Conservation (phyloP, 1,140 invertebrate genomes). For the Apis laboriosa region DNA sequence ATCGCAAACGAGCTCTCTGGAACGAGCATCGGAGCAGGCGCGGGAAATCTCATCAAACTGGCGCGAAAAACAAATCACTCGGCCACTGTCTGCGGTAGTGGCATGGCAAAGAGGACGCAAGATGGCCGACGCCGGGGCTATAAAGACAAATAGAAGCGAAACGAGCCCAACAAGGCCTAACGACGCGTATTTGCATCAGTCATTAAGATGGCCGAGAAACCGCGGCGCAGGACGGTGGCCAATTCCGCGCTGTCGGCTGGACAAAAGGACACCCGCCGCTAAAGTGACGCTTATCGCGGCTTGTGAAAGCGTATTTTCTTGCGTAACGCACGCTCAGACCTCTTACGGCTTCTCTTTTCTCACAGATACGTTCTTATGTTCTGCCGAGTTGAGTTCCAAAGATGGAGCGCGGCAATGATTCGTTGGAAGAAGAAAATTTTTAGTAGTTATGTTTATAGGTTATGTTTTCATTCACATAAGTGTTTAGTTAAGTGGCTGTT, state of each 20-base stretch:
- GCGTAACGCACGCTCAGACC: conserved; percentile 30
- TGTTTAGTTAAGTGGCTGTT: no score
- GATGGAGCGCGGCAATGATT: no score
- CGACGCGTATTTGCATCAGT: conserved; percentile 70
- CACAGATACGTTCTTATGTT: background rate
- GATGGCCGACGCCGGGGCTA: conserved; percentile 54
- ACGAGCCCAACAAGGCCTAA: conserved; percentile 73
- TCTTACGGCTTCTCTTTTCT: background rate
- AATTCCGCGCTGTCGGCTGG: conserved; percentile 21
- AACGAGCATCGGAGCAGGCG: background rate
- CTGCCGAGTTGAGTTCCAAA: no score
- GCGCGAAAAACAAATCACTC: conserved; percentile 11
- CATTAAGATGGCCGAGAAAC: conserved; percentile 66
- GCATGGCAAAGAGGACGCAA: conserved; percentile 43
- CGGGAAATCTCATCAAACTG: conserved; percentile 11
- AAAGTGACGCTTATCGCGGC: conserved; percentile 54
- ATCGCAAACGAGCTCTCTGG: background rate
- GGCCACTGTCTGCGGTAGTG: background rate
- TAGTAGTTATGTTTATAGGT: no score
- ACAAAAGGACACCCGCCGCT: conserved; percentile 44
- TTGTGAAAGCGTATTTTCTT: conserved; percentile 43
- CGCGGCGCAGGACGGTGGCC: conserved; percentile 13
- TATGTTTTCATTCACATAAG: no score
- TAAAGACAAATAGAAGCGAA: conserved; percentile 71
- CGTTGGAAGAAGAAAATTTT: no score